These are phyloP conservation scores for Enteromius anoplus DNA, from an alignment of 2,797 vertebrate genomes.

Conservation along the genomic window DNA sequence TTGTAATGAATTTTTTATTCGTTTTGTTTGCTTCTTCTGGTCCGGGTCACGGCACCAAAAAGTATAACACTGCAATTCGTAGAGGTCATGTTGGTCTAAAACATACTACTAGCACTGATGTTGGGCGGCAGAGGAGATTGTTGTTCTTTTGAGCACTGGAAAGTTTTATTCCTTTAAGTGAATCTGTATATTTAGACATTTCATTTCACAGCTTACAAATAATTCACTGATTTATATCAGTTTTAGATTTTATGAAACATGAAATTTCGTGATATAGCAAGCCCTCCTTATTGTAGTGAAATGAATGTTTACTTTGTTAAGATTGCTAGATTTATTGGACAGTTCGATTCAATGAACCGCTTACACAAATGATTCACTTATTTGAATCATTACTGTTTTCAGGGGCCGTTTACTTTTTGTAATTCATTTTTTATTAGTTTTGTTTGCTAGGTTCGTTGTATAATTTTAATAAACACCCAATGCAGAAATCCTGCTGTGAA, in stretches of 20 bases:
- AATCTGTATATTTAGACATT: neutral
- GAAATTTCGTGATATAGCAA: too few species aligned
- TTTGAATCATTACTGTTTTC: neutral
- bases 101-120: neutral
- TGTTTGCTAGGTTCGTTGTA: neutral
- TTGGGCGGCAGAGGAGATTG: too few species aligned
- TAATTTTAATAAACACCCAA: neutral
- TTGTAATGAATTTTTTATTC: neutral
- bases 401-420: neutral
- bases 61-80: neutral
- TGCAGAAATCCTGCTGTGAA: neutral
- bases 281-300: too few species aligned
- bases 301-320: too few species aligned
- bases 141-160: neutral
- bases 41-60: neutral
- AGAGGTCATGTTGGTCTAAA: neutral
- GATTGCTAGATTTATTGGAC: too few species aligned
- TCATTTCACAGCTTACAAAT: neutral
- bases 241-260: too few species aligned
- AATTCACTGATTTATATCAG: neutral
- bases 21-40: neutral
- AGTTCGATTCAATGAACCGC: too few species aligned
- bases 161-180: neutral
- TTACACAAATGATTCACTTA: too few species aligned
- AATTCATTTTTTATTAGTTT: too few species aligned